These are phyloP conservation scores for Tachysurus fulvidraco DNA, from an alignment of 2,113 vertebrate species.

Conservation along the genomic window DNA sequence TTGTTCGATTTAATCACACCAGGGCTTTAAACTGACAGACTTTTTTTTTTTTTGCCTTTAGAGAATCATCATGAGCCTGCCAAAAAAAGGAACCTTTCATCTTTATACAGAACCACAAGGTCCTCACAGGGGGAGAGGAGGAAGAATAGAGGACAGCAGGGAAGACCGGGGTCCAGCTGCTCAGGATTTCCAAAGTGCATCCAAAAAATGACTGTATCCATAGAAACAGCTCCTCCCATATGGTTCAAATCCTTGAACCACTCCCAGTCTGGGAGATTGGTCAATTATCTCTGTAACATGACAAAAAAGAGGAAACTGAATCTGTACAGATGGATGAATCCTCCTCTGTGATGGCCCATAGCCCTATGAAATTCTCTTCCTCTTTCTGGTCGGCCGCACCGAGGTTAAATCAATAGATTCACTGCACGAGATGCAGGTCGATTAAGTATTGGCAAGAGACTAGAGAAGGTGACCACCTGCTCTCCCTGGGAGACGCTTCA, in stretches of 20 bases:
- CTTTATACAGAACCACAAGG: slow-evolving; percentile 32
- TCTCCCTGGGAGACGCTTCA: slow-evolving; percentile 57
- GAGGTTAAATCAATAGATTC: slow-evolving; percentile 67
- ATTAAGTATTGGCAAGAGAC: slow-evolving; percentile 68
- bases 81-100: slow-evolving; percentile 33
- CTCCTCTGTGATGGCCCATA: slow-evolving; percentile 27
- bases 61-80: slow-evolving; percentile 8
- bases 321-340: slow-evolving; percentile 48
- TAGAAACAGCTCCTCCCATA: slow-evolving; percentile 34
- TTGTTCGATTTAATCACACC: slow-evolving; percentile 6
- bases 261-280: slow-evolving; percentile 22
- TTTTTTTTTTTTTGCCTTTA: background rate
- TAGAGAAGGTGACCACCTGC: slow-evolving; percentile 67
- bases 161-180: slow-evolving; percentile 39
- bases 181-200: slow-evolving; percentile 30
- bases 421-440: slow-evolving; percentile 62
- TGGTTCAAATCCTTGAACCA: slow-evolving; percentile 18
- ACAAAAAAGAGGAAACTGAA: slow-evolving; percentile 40
- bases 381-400: slow-evolving; percentile 45
- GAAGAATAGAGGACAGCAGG: slow-evolving; percentile 29
- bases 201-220: slow-evolving; percentile 41
- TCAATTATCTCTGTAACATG: slow-evolving; percentile 40
- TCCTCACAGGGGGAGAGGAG: slow-evolving; percentile 5
- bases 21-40: background rate
- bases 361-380: slow-evolving; percentile 11